phyloP scores from a whole-genome alignment of 64 coral and sea anemone genomes.

The Montipora sp. region DNA sequence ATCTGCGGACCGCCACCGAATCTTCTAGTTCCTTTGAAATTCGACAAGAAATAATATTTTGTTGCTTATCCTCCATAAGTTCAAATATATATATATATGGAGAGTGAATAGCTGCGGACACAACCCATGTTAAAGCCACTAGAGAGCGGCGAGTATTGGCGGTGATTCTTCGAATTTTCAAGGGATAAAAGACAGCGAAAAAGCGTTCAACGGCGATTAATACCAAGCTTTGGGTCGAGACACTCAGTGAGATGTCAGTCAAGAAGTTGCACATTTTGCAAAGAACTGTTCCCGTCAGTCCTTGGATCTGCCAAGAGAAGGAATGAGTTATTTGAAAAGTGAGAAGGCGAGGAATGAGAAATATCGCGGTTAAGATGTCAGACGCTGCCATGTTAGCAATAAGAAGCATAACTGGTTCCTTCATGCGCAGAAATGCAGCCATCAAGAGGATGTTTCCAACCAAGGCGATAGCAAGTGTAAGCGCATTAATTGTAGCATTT shows the following conservation, averaged over 20 bases:
- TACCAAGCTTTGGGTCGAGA: constrained; percentile 68
- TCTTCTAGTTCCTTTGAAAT: background rate
- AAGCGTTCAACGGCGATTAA: constrained; percentile 76
- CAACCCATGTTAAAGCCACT: constrained; percentile 30
- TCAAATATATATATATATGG: constrained; percentile 32
- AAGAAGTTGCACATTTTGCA: constrained; percentile 65
- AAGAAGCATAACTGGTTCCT: constrained; percentile 47
- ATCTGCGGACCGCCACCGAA: background rate
- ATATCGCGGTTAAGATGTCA: constrained; percentile 51
- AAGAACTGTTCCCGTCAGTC: constrained; percentile 5
- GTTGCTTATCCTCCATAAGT: background rate
- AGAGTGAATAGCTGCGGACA: constrained; percentile 23
- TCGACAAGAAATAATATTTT: background rate
- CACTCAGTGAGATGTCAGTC: constrained; percentile 59
- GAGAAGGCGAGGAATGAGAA: constrained; percentile 62
- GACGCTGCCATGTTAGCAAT: constrained; percentile 83
- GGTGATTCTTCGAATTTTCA: constrained; percentile 46
- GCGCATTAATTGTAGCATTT: background rate
- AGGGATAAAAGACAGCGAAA: constrained; percentile 58
- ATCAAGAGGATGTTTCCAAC: constrained; percentile 58
- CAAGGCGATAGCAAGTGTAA: background rate
- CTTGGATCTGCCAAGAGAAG: constrained; percentile 36
- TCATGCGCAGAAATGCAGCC: constrained; percentile 54
- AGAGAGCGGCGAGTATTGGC: constrained; percentile 7
- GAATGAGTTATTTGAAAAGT: background rate